A percentile compares a stretch with the other conserved stretches of the same genome.
phyloP scores from a whole-genome alignment of 2,797 vertebrate species.

The Picus viridis region DNA sequence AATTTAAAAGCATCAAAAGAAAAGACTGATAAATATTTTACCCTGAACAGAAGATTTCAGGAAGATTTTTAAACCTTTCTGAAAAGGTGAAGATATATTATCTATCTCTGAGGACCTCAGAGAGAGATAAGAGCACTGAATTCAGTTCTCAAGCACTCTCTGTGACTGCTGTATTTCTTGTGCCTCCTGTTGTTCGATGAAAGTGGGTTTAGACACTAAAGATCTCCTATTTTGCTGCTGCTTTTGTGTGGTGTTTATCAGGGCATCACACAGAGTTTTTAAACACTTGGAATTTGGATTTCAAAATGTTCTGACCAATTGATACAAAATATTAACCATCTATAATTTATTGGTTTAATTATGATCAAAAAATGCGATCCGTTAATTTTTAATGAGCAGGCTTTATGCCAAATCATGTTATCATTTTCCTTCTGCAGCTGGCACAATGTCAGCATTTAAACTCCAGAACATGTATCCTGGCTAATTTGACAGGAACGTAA shows the following conservation, averaged over 20 bases:
- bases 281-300: neutral
- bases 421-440: neutral
- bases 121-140: neutral
- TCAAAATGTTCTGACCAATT: neutral
- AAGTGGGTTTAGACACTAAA: neutral
- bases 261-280: neutral
- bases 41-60: neutral
- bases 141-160: neutral
- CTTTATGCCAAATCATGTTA: neutral
- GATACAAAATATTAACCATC: neutral
- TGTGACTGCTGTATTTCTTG: neutral
- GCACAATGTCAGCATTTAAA: neutral
- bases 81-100: neutral
- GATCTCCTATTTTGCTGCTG: neutral
- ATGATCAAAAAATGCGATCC: neutral
- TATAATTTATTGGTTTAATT: neutral
- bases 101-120: neutral
- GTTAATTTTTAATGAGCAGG: neutral
- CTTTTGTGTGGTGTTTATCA: neutral
- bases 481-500: neutral
- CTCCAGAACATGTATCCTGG: neutral
- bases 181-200: neutral
- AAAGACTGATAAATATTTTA: neutral
- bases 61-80: neutral
- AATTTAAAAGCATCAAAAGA: neutral